A percentile compares a stretch with the other conserved stretches of the same genome.
Conservation (phyloP, 2,797 vertebrate species). For the Erethizon dorsatum region DNA sequence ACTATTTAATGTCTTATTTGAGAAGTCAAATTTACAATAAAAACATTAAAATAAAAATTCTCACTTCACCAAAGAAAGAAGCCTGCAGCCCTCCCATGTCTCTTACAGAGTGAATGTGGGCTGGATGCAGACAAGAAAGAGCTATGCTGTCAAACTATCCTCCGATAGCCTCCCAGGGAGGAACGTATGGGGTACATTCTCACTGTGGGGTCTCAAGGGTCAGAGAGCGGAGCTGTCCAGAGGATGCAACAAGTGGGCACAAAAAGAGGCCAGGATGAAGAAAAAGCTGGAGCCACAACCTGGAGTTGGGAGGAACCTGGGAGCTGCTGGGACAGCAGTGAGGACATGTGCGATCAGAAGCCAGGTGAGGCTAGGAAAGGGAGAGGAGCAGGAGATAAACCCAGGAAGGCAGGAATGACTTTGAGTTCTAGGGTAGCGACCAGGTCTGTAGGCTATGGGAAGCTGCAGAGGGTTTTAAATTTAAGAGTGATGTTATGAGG, state of each 20-base stretch:
- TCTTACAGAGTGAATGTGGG: not conserved
- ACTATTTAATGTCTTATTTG: constrained; percentile 70
- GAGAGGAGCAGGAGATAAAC: not conserved
- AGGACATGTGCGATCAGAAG: not conserved
- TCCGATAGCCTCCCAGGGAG: not conserved
- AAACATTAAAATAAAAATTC: constrained; percentile 57
- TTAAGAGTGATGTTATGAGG: not conserved
- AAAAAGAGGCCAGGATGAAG: not conserved
- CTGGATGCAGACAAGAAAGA: not conserved
- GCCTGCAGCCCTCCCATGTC: too few species aligned
- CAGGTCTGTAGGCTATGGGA: not conserved
- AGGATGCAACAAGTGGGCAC: not conserved
- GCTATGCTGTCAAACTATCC: not conserved
- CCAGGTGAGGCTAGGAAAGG: not conserved
- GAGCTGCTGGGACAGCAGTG: not conserved
- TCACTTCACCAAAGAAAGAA: not conserved
- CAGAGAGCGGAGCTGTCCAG: not conserved
- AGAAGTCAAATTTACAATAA: constrained; percentile 71
- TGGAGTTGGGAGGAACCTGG: not conserved
- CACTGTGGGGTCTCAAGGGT: not conserved
- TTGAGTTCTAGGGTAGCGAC: not conserved
- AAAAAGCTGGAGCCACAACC: not conserved
- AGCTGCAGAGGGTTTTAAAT: not conserved
- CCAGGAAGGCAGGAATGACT: not conserved
- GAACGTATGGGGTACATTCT: not conserved